Evolutionary conservation across 2,888 invertebrate species (phyloP), one percentile per base, ranked within the genome.

Genomic region (Leucophenga montana): DNA sequence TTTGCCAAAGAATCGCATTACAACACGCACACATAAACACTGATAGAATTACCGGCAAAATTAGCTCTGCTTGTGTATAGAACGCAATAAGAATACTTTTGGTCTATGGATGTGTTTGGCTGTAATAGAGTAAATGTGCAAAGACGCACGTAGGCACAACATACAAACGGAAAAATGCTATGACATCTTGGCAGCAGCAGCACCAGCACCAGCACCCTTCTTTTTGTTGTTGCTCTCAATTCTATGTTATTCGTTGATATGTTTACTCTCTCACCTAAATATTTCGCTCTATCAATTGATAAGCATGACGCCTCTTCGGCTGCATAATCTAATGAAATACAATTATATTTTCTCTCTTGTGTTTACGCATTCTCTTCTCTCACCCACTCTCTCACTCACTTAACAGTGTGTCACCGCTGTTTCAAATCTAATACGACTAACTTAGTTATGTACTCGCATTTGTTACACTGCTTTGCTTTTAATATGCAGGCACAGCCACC

Each of bases 121-220:
- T 54, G 54, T 54, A 54, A 16, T 18, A 9, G 18, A 16, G 16
- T 57, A 69, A 76, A 83, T 78, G 83, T 75, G 75, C 65, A 73
- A 33, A 68, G 66, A 66, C 70, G 77, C 80, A 80, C 80, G 80
- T 80, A 80, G 79, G 78, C 80, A 77, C 48, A 46, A 16, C 18
- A 56, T 22, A 67, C 20, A 27, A 27, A 27, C 4, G 27, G 27
- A 27, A 27, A 27, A 27, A 27, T 27, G 4, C 27, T 27, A 2
- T 3, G 4, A 27, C 27, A 27, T 27, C 27, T 27, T 27, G 3
- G 3, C 27, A 27, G 27, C 27, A 27, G 4, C 50, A 66, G 18
- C 53, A 50, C 33, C 50, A 16, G 13, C 50, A 65, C 50, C 65
- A 65, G 65, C 65, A 31, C 33, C 31, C 53, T 54, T 27, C 3